Evolutionary conservation across 1,140 invertebrate species (phyloP).

Genomic region (Hesperophylax magnus): DNA sequence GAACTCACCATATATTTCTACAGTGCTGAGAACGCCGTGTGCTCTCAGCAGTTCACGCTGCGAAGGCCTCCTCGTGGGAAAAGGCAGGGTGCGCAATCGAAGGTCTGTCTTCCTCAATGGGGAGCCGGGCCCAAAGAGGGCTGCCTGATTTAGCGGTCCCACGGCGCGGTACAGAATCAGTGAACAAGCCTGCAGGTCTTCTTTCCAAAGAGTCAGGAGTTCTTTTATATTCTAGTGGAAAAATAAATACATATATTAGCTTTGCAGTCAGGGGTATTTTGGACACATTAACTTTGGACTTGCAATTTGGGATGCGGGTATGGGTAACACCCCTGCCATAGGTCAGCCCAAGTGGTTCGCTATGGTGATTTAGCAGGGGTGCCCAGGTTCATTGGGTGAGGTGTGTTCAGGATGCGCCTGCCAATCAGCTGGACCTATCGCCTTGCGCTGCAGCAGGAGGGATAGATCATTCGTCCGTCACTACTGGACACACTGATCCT

Average conservation of each 20-base stretch:
- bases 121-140: conserved; percentile 83
- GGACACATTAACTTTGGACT: too few species aligned
- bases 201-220: conserved; percentile 79
- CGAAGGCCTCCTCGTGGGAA: conserved; percentile 86
- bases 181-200: conserved; percentile 78
- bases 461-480: too few species aligned
- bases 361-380: too few species aligned
- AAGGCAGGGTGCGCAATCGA: conserved; percentile 82
- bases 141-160: conserved; percentile 79
- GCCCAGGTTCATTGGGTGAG: too few species aligned
- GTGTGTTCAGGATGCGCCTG: too few species aligned
- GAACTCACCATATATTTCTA: conserved; percentile 81
- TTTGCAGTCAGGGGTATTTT: too few species aligned
- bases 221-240: conserved; percentile 82
- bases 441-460: too few species aligned
- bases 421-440: too few species aligned
- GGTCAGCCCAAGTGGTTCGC: too few species aligned
- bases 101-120: conserved; percentile 78
- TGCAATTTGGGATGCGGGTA: too few species aligned
- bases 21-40: conserved; percentile 78
- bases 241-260: conserved; percentile 56
- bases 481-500: too few species aligned
- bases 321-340: too few species aligned
- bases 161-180: conserved; percentile 85
- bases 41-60: conserved; percentile 86